Base-by-base conservation (phyloP, 2,797 vertebrate species). In the Eremophila alpestris region DNA sequence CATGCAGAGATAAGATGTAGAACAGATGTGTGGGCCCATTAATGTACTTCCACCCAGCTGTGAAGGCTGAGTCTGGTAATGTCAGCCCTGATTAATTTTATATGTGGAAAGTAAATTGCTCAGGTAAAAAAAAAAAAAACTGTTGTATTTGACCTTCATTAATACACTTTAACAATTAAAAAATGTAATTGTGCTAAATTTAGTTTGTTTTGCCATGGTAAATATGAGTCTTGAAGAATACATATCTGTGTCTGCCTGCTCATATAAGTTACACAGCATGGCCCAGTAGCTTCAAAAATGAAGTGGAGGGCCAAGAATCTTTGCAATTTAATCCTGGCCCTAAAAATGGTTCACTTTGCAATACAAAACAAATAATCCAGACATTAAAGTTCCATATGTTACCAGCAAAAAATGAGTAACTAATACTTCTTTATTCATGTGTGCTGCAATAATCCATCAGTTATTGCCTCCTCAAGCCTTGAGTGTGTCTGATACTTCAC, bases 21-120 rank as follows among this genome's bases (percentile, higher is more conserved):
- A 89, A 70, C 89, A 96, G 89, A 89, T 87, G 54, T 89, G 74
- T 74, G 64, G 30, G 55, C 54, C 54, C 43, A 40, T 59, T 88
- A 71, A 48, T 38, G 32, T 51, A 22, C n/a, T 81, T 83, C 48
- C 59, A 91, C 16, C 48, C 90, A 88, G 18, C 63, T 95, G 77
- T 26, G 52, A 93, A 64, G 74, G 74, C 56, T 60, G 40, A 95
- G 67, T 46, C 63, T 91, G 85, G 63, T 79, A 74, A 94, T 59
- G 70, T 59, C 94, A 91, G 45, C 59, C 36, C 40, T 82, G 45
- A 82, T 82, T 79, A 73, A 88, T 79, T 63, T 89, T 76, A n/a
- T 45, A 45, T 10, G 16, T 73, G 74, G 74, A 89, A 94, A 90
- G 23, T 48, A 88, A 73, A 76, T 56, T 51, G 32, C 23, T 75